Evolutionary conservation across 2,113 vertebrate species (phyloP).

Genomic region (Columba livia): DNA sequence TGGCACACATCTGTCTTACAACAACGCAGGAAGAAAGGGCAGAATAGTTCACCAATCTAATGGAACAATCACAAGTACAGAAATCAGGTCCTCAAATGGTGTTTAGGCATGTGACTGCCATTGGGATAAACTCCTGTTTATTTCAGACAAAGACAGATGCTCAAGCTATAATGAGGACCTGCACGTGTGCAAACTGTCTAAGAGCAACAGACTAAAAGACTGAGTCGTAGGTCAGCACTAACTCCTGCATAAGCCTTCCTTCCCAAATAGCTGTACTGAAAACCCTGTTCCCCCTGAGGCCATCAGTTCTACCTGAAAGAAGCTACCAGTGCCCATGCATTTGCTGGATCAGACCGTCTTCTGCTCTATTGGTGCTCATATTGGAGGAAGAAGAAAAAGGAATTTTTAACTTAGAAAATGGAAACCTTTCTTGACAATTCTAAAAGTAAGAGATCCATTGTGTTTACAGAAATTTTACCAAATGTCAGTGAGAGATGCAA

Average conservation of each 20-base stretch:
- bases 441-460: neutral
- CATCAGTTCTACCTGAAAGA: neutral
- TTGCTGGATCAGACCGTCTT: neutral
- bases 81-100: neutral
- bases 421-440: neutral
- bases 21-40: neutral
- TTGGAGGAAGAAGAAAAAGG: neutral
- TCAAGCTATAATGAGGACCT: neutral
- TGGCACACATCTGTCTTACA: neutral
- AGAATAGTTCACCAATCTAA: neutral
- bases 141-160: neutral
- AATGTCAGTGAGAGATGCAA: neutral
- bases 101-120: neutral
- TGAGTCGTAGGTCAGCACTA: neutral
- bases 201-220: neutral
- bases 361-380: neutral
- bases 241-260: neutral
- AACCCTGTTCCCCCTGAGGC: rapidly evolving
- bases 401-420: neutral
- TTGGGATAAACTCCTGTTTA: neutral
- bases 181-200: neutral
- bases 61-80: neutral
- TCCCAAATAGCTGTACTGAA: neutral
- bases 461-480: neutral
- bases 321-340: neutral